Base-by-base conservation (phyloP, 2,888 invertebrate species). In the Trichopria drosophilae region DNA sequence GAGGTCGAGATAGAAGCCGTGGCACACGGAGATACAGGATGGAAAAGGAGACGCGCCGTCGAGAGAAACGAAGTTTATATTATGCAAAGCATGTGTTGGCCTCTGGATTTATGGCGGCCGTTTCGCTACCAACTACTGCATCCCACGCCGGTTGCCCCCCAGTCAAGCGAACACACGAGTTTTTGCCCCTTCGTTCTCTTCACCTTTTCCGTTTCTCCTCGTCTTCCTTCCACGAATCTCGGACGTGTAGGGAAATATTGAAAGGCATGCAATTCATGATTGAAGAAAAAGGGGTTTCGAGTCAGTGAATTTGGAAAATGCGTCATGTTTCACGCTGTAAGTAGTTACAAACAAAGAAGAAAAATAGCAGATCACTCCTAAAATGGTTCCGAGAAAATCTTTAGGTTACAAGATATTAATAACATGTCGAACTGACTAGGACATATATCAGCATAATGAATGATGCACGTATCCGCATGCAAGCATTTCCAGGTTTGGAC, bases 81-180 rank as follows among this genome's bases (percentile, higher is more conserved):
- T 73, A 72, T 73, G 73, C 71, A 71, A 71, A 72, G 68, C 72
- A 69, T 73, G 70, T 70, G 71, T 68, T 68, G 65, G 67, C 61
- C 56, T 42, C 51, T 63, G 61, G 66, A 73, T 73, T 73, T 72
- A 73, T 72, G 66, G 67, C 57, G 61, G 62, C 66, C 67, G 66
- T 72, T 73, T 70, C 68, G 65, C 64, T 60, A 64, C 63, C 67
- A 56, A 64, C 65, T 62, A 58, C 65, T 56, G 53, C 59, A 55
- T 55, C 60, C 60, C 59, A 55, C 49, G 52, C 55, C 53, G 50
- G 43, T 39, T 39, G 29, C 24, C 12, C 41, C 41, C 48, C 26
- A 55, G 34, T 51, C 42, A 39, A 41, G 29, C 52, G 41, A 39
- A 48, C 47, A 45, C 60, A 41, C 40, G 53, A 41, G 55, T 63